Conservation (phyloP, 2,113 vertebrate species). For the Panthera uncia region DNA sequence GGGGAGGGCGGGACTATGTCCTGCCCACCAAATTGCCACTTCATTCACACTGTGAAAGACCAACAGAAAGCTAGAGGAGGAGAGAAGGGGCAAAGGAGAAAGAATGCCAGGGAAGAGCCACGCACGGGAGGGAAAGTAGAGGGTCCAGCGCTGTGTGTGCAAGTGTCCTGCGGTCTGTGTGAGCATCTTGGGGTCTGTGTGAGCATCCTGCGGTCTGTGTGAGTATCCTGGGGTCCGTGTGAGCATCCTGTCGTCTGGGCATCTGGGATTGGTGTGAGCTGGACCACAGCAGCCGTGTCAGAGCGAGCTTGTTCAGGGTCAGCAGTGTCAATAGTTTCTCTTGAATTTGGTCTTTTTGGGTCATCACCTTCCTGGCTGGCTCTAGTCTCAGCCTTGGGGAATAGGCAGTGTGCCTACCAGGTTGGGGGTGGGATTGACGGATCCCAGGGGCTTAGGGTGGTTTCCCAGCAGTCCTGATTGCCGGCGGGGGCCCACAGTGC, state of each 20-base stretch:
- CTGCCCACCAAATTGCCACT: slow-evolving; percentile 70
- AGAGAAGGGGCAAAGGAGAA: not conserved
- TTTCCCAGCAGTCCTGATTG: not conserved
- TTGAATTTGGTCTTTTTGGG: not conserved
- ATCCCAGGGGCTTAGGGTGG: not conserved
- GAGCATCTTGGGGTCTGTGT: not conserved
- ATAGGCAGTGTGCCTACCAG: not conserved
- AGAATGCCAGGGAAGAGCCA: not conserved
- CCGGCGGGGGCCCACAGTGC: not conserved
- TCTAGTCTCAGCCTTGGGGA: not conserved
- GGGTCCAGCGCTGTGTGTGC: not conserved
- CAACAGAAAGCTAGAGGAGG: slow-evolving; percentile 2
- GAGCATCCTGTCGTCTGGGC: not conserved
- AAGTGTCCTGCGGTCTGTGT: not conserved
- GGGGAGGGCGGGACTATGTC: slow-evolving; percentile 36
- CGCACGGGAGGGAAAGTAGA: not conserved
- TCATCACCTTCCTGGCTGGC: not conserved
- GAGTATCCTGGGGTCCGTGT: not conserved
- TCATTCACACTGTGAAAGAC: slow-evolving; percentile 26
- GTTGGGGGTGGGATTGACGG: not conserved
- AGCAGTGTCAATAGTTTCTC: not conserved
- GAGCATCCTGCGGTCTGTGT: not conserved
- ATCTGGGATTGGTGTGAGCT: not conserved
- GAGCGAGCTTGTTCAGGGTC: not conserved
- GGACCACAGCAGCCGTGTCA: not conserved